Conservation (phyloP, 2,797 vertebrate genomes). For the Sternotherus odoratus region DNA sequence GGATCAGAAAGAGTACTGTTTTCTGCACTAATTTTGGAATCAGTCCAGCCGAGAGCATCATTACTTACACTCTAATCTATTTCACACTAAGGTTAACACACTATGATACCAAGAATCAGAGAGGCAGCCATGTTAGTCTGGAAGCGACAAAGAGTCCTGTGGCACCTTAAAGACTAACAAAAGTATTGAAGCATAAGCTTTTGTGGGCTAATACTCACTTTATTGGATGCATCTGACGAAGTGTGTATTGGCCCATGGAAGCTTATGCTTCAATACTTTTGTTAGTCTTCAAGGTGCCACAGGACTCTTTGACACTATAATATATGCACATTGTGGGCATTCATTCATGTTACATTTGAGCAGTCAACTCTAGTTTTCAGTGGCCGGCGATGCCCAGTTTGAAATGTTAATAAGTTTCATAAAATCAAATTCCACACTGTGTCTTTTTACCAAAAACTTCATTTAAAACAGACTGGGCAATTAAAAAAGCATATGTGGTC, state of each 20-base stretch:
- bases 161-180: too few relatives aligned
- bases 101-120: constrained; percentile 28
- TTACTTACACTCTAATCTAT: constrained; percentile 64
- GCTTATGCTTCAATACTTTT: too few relatives aligned
- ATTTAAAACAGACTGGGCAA: not conserved
- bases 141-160: too few relatives aligned
- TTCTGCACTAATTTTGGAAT: constrained; percentile 64
- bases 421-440: rapidly evolving
- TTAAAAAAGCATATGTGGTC: not conserved
- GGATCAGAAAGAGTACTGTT: constrained; percentile 43
- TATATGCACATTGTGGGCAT: constrained; percentile 53
- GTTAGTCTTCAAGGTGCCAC: too few relatives aligned
- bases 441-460: constrained; percentile 17
- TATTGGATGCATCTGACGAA: too few relatives aligned
- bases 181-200: too few relatives aligned
- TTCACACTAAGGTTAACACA: constrained; percentile 57
- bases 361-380: constrained; percentile 23
- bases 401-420: not conserved
- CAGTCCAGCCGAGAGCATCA: constrained; percentile 49
- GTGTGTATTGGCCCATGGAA: too few relatives aligned
- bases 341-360: constrained; percentile 16
- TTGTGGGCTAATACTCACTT: too few relatives aligned
- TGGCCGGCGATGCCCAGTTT: rapidly evolving
- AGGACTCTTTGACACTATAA: not conserved
- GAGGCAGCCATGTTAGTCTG: too few relatives aligned